phyloP scores from a whole-genome alignment of 2,888 invertebrate genomes.

The Alitta virens region DNA sequence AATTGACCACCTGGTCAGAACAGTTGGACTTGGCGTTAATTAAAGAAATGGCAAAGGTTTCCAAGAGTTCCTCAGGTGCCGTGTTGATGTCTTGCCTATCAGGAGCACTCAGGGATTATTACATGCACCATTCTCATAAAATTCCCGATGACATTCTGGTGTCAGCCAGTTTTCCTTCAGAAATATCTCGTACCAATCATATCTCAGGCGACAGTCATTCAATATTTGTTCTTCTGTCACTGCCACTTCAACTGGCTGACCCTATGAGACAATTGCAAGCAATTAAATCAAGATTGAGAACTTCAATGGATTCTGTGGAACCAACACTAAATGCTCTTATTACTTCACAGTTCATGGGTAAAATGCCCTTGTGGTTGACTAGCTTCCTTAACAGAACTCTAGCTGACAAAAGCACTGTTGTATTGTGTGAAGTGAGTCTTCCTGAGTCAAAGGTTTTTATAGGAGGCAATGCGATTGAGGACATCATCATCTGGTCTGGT shows the following conservation, averaged over 20 bases:
- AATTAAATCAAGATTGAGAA: no score
- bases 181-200: no score
- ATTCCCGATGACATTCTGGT: no score
- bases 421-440: constrained; percentile 31
- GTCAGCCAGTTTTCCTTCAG: no score
- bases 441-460: constrained; percentile 22
- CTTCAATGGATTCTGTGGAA: no score
- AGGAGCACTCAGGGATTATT: constrained; percentile 22
- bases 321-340: no score
- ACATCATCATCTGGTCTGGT: constrained; percentile 30
- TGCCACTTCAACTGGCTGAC: no score
- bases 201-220: no score
- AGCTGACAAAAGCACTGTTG: constrained; percentile 23
- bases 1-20: constrained; percentile 25
- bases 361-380: constrained; percentile 27
- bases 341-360: constrained; percentile 7
- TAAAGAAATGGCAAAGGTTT: constrained; percentile 25
- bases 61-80: constrained; percentile 29
- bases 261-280: no score
- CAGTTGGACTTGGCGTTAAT: constrained; percentile 23
- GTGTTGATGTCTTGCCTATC: constrained; percentile 29
- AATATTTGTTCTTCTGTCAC: no score
- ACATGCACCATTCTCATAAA: background rate
- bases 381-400: constrained; percentile 20
- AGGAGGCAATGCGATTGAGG: constrained; percentile 15